phyloP scores from a whole-genome alignment of 53 echinoderm and acorn worm species.

The Patiria pectinifera region DNA sequence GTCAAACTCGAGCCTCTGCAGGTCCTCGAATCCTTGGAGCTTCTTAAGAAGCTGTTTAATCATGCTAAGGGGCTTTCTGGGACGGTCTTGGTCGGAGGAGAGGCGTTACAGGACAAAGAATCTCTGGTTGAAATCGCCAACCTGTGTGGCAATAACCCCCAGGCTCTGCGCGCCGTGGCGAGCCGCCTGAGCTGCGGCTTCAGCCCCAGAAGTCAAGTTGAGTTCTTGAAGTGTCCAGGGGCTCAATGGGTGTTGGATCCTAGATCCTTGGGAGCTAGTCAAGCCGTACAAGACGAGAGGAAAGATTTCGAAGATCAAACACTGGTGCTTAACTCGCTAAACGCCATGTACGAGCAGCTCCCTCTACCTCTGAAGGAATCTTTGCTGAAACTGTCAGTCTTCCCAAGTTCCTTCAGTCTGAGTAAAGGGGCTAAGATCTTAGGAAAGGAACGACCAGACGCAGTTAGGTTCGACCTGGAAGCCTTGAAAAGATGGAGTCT shows the following conservation, averaged over 20 bases:
- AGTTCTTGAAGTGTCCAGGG: conserved; percentile 64
- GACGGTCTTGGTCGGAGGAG: conserved; percentile 25
- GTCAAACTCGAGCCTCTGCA: conserved; percentile 78
- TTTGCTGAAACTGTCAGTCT: conserved; percentile 75
- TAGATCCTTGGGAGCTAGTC: conserved; percentile 25
- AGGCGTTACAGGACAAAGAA: conserved; percentile 45
- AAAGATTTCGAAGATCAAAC: conserved; percentile 58
- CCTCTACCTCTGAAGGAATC: conserved; percentile 55
- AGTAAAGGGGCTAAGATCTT: conserved; percentile 52
- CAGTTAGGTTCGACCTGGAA: conserved; percentile 57
- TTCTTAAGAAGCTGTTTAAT: conserved; percentile 75
- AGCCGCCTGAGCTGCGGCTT: conserved; percentile 78
- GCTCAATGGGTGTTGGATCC: conserved; percentile 63
- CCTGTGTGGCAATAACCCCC: conserved; percentile 86
- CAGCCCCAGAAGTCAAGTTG: conserved; percentile 63
- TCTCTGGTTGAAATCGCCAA: conserved; percentile 70
- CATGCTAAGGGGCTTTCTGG: conserved; percentile 11
- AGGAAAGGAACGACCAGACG: conserved; percentile 48
- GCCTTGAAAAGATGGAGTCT: conserved; percentile 66
- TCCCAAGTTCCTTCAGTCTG: conserved; percentile 71
- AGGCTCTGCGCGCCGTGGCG: conserved; percentile 83
- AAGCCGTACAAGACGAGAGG: conserved; percentile 36
- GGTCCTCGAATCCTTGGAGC: conserved; percentile 75
- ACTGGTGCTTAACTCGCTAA: conserved; percentile 57
- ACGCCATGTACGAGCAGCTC: conserved; percentile 62